Conservation (phyloP, 1,140 invertebrate species). For the silkworm (Bombyx mori) region DNA sequence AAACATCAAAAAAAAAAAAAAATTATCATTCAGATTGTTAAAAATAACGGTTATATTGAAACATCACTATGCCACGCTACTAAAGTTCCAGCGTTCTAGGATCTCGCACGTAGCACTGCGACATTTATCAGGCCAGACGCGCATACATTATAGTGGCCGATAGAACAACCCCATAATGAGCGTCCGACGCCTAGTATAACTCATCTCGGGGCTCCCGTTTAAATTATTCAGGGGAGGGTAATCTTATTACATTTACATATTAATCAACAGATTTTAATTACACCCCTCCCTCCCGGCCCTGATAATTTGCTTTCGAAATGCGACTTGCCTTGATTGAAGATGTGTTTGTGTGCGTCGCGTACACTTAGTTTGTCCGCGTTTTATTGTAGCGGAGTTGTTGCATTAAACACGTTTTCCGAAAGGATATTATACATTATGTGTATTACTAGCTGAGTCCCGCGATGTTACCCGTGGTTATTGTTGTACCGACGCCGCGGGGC, state of each 20-base stretch:
- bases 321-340: constrained; percentile 57
- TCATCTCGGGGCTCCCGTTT: constrained; percentile 48
- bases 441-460: too few species aligned
- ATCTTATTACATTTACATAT: constrained; percentile 98
- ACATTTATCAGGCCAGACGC: constrained; percentile 36
- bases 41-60: too few species aligned
- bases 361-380: constrained; percentile 47
- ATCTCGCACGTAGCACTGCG: background rate
- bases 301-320: constrained; percentile 65
- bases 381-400: constrained; percentile 19
- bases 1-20: too few species aligned
- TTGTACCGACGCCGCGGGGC: too few species aligned
- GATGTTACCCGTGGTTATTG: too few species aligned
- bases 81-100: too few species aligned
- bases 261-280: constrained; percentile 98
- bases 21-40: too few species aligned
- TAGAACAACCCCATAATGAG: constrained; percentile 60
- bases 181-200: constrained; percentile 51
- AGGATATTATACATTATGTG: too few species aligned
- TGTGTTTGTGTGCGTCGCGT: constrained; percentile 31
- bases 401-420: constrained; percentile 12
- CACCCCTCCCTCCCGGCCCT: constrained; percentile 72
- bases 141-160: constrained; percentile 43
- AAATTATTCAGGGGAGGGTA: constrained; percentile 76
- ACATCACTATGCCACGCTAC: too few species aligned